phyloP scores from a whole-genome alignment of 30 jellyfish, hydroid and myxozoan genomes.

The Hydractinia echinata region DNA sequence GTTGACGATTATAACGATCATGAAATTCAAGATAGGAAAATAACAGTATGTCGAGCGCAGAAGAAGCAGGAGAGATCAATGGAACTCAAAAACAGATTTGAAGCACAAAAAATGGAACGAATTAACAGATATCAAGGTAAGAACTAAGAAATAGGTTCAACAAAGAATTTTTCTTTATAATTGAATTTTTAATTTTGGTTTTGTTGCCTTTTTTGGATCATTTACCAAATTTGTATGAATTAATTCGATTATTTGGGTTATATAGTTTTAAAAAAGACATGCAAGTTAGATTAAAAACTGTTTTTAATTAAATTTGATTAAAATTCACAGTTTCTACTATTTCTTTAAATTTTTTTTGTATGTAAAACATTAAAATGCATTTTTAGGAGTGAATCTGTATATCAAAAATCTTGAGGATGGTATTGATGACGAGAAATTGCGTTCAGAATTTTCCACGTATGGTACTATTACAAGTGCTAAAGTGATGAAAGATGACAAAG shows the following conservation, averaged over 20 bases:
- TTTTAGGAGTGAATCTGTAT: constrained; percentile 76
- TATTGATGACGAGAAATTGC: constrained; percentile 78
- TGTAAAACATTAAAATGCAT: background rate
- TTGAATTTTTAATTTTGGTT: too few species aligned
- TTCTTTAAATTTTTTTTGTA: too few species aligned
- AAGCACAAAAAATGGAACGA: constrained; percentile 79
- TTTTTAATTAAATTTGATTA: too few species aligned
- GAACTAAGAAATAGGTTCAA: background rate
- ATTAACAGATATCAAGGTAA: constrained; percentile 83
- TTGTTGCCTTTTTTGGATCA: too few species aligned
- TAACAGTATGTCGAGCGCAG: constrained; percentile 95
- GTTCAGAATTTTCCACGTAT: constrained; percentile 66
- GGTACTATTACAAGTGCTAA: constrained; percentile 99
- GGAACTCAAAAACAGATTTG: constrained; percentile 80
- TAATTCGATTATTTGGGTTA: too few species aligned
- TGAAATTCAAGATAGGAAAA: constrained; percentile 67
- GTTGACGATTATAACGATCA: constrained; percentile 54
- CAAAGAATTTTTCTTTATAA: background rate
- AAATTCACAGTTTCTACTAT: background rate
- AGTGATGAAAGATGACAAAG: constrained; percentile 91
- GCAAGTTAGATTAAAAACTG: too few species aligned
- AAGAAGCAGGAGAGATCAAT: constrained; percentile 83
- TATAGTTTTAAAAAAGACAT: too few species aligned
- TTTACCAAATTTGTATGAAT: too few species aligned
- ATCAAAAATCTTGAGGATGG: constrained; percentile 96